Percentiles rank a stretch among this genome's conserved stretches.
Conservation (phyloP, 2,113 vertebrate species). For the Oxyura jamaicensis region DNA sequence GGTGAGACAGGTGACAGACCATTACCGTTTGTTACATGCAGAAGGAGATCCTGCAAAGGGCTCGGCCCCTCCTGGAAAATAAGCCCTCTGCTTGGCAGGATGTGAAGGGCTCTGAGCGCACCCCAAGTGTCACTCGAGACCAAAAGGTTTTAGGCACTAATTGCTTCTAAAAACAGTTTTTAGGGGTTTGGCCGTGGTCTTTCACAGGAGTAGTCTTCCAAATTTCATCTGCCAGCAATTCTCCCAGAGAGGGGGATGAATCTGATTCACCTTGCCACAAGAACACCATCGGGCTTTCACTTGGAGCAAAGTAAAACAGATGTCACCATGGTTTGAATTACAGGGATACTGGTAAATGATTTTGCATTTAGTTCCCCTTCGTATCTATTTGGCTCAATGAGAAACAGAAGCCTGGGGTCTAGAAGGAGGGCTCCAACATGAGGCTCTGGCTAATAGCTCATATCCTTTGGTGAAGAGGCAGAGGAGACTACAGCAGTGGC, state of each 20-base stretch:
- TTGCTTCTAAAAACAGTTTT: not conserved
- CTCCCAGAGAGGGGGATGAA: not conserved
- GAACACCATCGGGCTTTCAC: not conserved
- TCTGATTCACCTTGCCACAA: not conserved
- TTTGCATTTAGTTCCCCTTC: not conserved
- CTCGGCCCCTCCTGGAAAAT: not conserved
- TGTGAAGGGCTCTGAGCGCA: not conserved
- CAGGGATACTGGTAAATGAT: not conserved
- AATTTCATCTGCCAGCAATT: not conserved
- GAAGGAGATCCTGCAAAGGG: not conserved
- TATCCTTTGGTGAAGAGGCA: not conserved
- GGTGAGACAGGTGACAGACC: not conserved
- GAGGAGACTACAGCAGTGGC: not conserved
- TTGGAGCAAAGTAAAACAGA: not conserved
- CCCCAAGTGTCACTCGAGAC: not conserved
- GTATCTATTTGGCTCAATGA: not conserved
- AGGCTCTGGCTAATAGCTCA: fast-evolving
- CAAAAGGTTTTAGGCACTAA: not conserved
- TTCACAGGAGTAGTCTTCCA: not conserved
- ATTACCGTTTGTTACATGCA: not conserved
- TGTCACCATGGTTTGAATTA: not conserved
- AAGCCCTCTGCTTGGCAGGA: not conserved
- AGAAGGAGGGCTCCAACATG: not conserved
- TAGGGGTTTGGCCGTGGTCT: not conserved
- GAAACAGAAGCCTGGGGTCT: not conserved